Conservation (phyloP, 2,888 invertebrate species). For the Thyatira batis region DNA sequence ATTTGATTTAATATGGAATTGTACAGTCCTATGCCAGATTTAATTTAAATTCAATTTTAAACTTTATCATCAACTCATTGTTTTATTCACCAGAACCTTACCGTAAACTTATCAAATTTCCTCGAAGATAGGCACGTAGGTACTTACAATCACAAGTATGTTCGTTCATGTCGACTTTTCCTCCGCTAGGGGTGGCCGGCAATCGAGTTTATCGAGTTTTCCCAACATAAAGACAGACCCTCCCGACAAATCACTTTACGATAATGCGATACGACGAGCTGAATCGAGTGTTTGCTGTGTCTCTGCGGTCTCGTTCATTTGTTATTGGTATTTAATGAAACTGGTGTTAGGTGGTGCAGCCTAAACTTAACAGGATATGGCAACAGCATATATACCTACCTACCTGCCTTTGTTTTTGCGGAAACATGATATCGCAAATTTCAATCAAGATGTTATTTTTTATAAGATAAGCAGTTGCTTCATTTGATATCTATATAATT, state of each 20-base stretch:
- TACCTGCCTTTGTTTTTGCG: too few species aligned
- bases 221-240: constrained; percentile 28
- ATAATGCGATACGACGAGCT: constrained; percentile 19
- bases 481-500: too few species aligned
- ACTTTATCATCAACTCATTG: not conserved
- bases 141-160: constrained; percentile 1
- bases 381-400: too few species aligned
- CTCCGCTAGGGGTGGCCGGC: constrained; percentile 32
- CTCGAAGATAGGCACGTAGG: not conserved
- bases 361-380: too few species aligned
- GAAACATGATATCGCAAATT: not conserved
- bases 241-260: constrained; percentile 50
- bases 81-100: not conserved
- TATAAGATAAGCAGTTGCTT: not conserved
- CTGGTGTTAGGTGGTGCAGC: constrained; percentile 13
- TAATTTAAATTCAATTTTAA: too few species aligned
- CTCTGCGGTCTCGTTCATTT: constrained; percentile 10
- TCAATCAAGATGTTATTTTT: not conserved
- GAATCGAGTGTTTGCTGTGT: constrained; percentile 4
- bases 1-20: too few species aligned
- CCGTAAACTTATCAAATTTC: not conserved
- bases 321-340: constrained; percentile 18
- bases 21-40: too few species aligned
- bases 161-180: constrained; percentile 5
- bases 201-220: constrained; percentile 50